phyloP scores from a whole-genome alignment of 2,113 vertebrate species.

The Zapornia atra region DNA sequence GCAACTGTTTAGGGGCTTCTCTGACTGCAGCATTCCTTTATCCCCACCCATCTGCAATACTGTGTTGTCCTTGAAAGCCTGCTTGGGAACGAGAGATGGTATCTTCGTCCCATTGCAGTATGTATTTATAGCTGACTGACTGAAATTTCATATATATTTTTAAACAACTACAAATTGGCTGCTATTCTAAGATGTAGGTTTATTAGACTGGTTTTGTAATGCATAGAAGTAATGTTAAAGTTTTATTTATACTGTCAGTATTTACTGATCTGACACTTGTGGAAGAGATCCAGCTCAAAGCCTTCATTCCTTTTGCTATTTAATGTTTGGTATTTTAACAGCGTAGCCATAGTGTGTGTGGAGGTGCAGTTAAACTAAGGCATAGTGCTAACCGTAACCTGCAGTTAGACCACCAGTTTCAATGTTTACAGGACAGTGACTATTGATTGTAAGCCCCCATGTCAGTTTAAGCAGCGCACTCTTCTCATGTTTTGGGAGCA shows the following conservation, averaged over 20 bases:
- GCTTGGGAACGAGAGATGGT: not conserved
- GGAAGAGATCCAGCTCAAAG: not conserved
- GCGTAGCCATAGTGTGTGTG: not conserved
- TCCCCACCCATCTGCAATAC: not conserved
- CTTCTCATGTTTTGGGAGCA: not conserved
- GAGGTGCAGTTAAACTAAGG: not conserved
- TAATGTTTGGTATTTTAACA: not conserved
- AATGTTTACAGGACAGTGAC: slow-evolving; percentile 64
- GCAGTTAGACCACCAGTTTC: slow-evolving; percentile 9
- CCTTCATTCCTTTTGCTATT: not conserved
- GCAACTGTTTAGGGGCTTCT: not conserved
- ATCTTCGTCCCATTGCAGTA: not conserved
- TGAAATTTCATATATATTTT: slow-evolving; percentile 19
- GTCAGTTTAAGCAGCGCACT: not conserved
- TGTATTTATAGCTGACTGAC: slow-evolving; percentile 29
- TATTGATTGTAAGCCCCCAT: slow-evolving; percentile 56
- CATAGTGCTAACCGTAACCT: not conserved
- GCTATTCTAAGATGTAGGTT: slow-evolving; percentile 28
- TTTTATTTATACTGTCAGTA: slow-evolving; percentile 37
- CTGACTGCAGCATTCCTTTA: not conserved
- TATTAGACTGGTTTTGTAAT: not conserved
- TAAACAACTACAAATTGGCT: slow-evolving; percentile 19
- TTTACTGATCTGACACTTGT: not conserved
- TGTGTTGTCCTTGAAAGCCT: not conserved
- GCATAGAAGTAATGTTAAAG: not conserved